Conservation (phyloP, 2,888 invertebrate genomes). For the Biston stratarius region DNA sequence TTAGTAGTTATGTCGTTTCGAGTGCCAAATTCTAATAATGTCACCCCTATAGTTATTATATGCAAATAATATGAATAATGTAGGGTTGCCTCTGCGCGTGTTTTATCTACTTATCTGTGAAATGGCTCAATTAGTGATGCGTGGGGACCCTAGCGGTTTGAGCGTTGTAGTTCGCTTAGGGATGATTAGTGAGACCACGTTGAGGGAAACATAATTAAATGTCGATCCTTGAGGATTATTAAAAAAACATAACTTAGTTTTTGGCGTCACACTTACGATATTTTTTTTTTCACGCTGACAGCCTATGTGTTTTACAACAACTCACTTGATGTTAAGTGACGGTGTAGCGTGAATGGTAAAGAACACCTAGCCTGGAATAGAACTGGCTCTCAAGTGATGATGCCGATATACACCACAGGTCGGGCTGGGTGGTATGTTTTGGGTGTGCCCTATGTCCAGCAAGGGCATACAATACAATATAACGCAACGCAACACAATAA, state of each 20-base stretch:
- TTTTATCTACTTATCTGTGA: conserved; percentile 86
- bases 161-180: conserved; percentile 13
- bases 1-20: conserved; percentile 42
- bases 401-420: no score
- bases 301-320: no score
- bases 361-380: no score
- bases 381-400: no score
- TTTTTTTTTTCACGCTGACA: no score
- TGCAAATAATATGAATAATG: conserved; percentile 85
- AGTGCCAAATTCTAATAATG: conserved; percentile 50
- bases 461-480: no score
- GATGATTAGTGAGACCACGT: conserved; percentile 20
- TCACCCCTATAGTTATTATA: conserved; percentile 82
- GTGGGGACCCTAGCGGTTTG: conserved; percentile 56
- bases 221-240: neutral
- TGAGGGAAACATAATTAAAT: neutral
- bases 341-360: no score
- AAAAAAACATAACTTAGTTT: neutral
- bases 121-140: conserved; percentile 83
- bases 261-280: no score
- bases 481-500: no score
- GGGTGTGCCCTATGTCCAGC: no score
- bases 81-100: conserved; percentile 77
- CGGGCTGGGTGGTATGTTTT: no score
- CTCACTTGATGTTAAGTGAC: no score